A percentile compares a stretch with the other conserved stretches of the same genome.
Conservation (phyloP, 2,113 vertebrate species). For the Tetrax tetrax region DNA sequence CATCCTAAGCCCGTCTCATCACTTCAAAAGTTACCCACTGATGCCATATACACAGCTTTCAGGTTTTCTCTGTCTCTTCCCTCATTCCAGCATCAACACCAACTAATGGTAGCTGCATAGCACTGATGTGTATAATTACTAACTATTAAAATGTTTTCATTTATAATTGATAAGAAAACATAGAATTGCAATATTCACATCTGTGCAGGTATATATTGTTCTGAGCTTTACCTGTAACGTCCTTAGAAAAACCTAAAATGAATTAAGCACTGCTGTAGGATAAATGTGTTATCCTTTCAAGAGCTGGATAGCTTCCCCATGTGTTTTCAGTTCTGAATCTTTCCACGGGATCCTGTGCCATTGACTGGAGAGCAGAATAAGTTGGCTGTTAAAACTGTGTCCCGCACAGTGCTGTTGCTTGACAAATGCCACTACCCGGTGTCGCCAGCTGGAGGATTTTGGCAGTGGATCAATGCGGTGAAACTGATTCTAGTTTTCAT, state of each 20-base stretch:
- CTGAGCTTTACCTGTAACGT: neutral
- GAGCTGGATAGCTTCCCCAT: neutral
- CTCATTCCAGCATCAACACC: neutral
- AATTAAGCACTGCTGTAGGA: neutral
- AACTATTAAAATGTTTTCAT: neutral
- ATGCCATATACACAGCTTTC: neutral
- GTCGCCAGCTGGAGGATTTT: neutral
- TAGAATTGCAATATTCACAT: neutral
- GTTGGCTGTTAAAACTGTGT: neutral
- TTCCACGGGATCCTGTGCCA: neutral
- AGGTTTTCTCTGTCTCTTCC: neutral
- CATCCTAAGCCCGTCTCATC: neutral
- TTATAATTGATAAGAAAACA: neutral
- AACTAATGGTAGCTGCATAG: neutral
- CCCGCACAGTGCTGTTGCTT: neutral
- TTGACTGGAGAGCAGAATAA: neutral
- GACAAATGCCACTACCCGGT: neutral
- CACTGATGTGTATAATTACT: neutral
- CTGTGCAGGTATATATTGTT: neutral
- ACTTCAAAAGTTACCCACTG: neutral
- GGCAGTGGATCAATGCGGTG: neutral
- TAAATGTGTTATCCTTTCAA: neutral
- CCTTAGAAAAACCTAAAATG: neutral
- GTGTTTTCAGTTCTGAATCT: conserved; percentile 34
- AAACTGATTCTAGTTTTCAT: neutral